A percentile compares a stretch with the other conserved stretches of the same genome.
These are phyloP conservation scores for Apodemus speciosus DNA, from an alignment of 2,113 vertebrate species.

Conservation along the genomic window DNA sequence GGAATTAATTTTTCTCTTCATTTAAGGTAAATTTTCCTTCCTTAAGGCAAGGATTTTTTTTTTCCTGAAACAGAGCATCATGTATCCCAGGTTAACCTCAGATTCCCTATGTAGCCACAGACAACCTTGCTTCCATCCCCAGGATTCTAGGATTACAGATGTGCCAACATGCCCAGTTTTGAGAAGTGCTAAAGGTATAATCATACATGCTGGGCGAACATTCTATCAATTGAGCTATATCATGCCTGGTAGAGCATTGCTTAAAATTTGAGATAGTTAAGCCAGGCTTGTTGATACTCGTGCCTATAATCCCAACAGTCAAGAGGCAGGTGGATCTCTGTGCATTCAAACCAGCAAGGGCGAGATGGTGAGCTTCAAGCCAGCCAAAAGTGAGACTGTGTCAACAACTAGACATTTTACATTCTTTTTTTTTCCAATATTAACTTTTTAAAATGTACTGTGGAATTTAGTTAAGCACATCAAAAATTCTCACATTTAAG, in stretches of 20 bases:
- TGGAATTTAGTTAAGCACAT: not conserved
- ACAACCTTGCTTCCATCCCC: not conserved
- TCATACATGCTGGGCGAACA: not conserved
- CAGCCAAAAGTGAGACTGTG: not conserved
- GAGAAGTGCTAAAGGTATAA: not conserved
- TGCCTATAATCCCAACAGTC: not conserved
- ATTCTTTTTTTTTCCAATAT: not conserved
- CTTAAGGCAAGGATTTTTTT: not conserved
- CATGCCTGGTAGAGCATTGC: not conserved
- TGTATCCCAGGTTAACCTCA: not conserved
- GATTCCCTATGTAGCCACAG: not conserved
- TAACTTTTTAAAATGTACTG: not conserved
- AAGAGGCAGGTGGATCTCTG: not conserved
- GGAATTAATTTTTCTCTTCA: not conserved
- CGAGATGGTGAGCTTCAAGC: not conserved
- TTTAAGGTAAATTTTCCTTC: slow-evolving; percentile 30
- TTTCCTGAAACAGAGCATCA: not conserved
- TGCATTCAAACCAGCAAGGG: not conserved
- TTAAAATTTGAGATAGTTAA: not conserved
- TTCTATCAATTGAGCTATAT: not conserved
- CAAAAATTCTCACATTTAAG: not conserved
- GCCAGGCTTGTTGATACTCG: not conserved
- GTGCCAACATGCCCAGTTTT: not conserved
- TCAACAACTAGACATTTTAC: slow-evolving; percentile 5
- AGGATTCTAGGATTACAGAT: not conserved